Evolutionary conservation across 2,113 vertebrate species (phyloP), one percentile per base, ranked within the genome.

Genomic region (Myotis brandtii): DNA sequence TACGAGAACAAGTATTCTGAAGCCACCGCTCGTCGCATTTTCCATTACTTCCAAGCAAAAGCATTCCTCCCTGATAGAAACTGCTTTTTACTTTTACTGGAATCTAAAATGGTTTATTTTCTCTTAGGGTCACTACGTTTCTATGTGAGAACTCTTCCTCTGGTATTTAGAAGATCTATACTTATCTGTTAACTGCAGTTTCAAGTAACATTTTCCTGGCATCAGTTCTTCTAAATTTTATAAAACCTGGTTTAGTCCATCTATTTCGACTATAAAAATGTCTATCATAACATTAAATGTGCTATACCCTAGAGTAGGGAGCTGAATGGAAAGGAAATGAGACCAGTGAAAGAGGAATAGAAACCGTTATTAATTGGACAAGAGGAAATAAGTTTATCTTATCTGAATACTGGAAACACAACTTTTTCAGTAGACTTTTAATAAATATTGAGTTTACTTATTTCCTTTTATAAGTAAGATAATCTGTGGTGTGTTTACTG

Each of bases 361-460:
- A 48, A 85, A 82, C 52, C 25, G 30, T 46, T 34, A 37, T 6
- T 52, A 77, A 85, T 34, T 1, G 1, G 54, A 82, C 52, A 59
- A 86, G 48, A 56, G 92, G 73, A 95, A 93, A 43, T 40, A 77
- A 87, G 46, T 88, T 88, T 72, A n/a, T 64, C 48, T 84, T 79
- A 81, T 52, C 75, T 84, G 59, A 87, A 81, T 18, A 34, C 17
- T 62, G 27, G 21, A 82, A 37, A 69, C 77, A 46, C 34, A 69
- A 18, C 52, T 79, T 37, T 84, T 93, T 56, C 86, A 50, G 34
- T 30, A 52, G 62, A 17, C 25, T 96, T 95, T 86, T 48, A 48
- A 89, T 96, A 70, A 86, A 8, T 93, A 69, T 9, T 83, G 82
- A 89, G 77, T 92, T 87, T 73, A 82, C 34, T 89, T 90, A 86